Evolutionary conservation across 2,888 invertebrate genomes (phyloP).

Genomic region (Neocrepidodera transversa): DNA sequence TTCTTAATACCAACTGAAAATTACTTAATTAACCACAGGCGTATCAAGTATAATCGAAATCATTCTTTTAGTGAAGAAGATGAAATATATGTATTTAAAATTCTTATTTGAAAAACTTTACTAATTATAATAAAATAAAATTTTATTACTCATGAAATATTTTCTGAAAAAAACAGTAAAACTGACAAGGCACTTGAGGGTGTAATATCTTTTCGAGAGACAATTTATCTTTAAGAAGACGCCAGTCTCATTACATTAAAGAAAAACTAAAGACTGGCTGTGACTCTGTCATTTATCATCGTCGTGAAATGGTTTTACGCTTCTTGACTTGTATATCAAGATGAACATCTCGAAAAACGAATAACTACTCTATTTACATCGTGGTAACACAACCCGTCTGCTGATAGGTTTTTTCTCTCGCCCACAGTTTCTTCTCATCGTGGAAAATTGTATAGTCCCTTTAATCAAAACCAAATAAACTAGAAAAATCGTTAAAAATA

Average conservation of each 20-base stretch:
- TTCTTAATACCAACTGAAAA: too few relatives aligned
- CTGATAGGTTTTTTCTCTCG: background rate
- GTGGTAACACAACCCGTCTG: background rate
- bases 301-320: constrained; percentile 17
- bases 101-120: too few relatives aligned
- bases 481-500: too few relatives aligned
- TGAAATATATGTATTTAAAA: too few relatives aligned
- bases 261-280: constrained; percentile 15
- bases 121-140: too few relatives aligned
- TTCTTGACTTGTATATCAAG: constrained; percentile 5
- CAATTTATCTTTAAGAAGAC: background rate
- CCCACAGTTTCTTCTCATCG: background rate
- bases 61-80: too few relatives aligned
- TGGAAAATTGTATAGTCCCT: background rate
- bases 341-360: constrained; percentile 13
- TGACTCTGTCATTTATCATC: constrained; percentile 17
- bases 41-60: too few relatives aligned
- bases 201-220: background rate
- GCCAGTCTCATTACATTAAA: constrained; percentile 6
- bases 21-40: too few relatives aligned
- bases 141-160: too few relatives aligned
- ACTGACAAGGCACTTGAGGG: background rate
- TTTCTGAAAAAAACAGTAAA: too few relatives aligned
- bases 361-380: constrained; percentile 21
- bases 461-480: too few relatives aligned